phyloP scores from a whole-genome alignment of 2,797 vertebrate genomes.

The Gymnoscopelus braueri region DNA sequence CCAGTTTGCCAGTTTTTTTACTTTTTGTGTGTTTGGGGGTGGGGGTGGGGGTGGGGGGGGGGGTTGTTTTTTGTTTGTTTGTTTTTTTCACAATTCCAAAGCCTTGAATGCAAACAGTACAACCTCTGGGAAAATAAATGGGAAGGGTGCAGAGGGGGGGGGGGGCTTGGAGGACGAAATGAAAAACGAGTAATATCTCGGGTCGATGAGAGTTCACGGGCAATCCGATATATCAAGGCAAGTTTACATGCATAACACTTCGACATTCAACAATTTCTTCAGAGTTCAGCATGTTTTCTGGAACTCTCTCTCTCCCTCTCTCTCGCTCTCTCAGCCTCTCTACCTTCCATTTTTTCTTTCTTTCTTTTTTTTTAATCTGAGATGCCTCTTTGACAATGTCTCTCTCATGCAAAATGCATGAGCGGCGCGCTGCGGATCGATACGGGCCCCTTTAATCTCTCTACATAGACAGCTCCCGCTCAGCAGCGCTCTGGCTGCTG shows the following conservation, averaged over 20 bases:
- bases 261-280: constrained; percentile 70
- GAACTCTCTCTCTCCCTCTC: constrained; percentile 54
- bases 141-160: not conserved
- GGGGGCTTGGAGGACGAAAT: constrained; percentile 12
- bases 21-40: no score
- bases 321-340: not conserved
- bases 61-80: constrained; percentile 2
- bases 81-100: constrained; percentile 50
- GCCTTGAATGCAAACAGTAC: constrained; percentile 28
- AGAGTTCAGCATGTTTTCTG: constrained; percentile 70
- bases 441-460: constrained; percentile 76
- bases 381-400: constrained; percentile 77
- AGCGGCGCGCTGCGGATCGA: constrained; percentile 70
- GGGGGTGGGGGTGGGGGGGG: no score
- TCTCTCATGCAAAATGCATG: constrained; percentile 80
- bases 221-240: constrained; percentile 65
- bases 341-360: not conserved
- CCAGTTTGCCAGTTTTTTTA: constrained; percentile 61
- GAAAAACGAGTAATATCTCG: constrained; percentile 55
- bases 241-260: constrained; percentile 71
- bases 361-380: constrained; percentile 50
- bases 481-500: constrained; percentile 51
- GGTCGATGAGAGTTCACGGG: constrained; percentile 73
- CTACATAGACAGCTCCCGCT: constrained; percentile 66
- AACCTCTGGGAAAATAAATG: constrained; percentile 27